Percentiles rank a stretch among this genome's conserved stretches.
Conservation (phyloP, 2,888 invertebrate species). For the Steromphala cineraria region DNA sequence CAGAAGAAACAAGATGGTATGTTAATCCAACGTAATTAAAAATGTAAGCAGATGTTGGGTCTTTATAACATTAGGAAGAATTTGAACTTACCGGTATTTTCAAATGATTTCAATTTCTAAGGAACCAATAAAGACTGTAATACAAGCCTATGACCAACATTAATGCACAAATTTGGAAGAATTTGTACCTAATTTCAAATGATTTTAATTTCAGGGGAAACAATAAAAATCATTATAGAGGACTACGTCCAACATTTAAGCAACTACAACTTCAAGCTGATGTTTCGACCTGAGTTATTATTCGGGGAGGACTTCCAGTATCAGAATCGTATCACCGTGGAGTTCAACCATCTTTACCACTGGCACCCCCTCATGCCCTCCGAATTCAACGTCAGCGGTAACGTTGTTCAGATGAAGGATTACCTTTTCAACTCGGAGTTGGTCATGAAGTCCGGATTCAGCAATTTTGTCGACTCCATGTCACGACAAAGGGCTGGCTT, state of each 20-base stretch:
- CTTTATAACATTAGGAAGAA: too few relatives aligned
- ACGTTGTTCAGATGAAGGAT: conserved; percentile 65
- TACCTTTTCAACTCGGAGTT: conserved; percentile 70
- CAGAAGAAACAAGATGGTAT: too few relatives aligned
- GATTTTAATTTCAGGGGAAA: conserved; percentile 70
- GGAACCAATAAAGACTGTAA: conserved; percentile 75
- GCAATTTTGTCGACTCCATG: conserved; percentile 70
- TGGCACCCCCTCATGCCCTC: conserved; percentile 76
- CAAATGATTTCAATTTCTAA: too few relatives aligned
- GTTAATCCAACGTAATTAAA: too few relatives aligned
- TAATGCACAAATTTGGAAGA: conserved; percentile 73
- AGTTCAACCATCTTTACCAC: conserved; percentile 76
- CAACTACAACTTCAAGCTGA: conserved; percentile 72
- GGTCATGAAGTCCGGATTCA: conserved; percentile 72
- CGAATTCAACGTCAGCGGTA: conserved; percentile 67
- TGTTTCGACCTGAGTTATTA: conserved; percentile 73
- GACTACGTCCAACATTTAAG: conserved; percentile 76
- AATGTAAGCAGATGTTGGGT: too few relatives aligned
- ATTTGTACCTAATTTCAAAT: too few relatives aligned
- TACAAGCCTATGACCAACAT: conserved; percentile 76
- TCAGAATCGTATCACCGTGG: conserved; percentile 74
- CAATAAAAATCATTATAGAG: conserved; percentile 75
- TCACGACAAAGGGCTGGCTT: conserved; percentile 70
- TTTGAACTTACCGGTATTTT: too few relatives aligned
- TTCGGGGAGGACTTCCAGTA: conserved; percentile 73